A percentile compares a stretch with the other conserved stretches of the same genome.
Conservation (phyloP, 2,113 vertebrate species). For the Pangasianodon gigas region DNA sequence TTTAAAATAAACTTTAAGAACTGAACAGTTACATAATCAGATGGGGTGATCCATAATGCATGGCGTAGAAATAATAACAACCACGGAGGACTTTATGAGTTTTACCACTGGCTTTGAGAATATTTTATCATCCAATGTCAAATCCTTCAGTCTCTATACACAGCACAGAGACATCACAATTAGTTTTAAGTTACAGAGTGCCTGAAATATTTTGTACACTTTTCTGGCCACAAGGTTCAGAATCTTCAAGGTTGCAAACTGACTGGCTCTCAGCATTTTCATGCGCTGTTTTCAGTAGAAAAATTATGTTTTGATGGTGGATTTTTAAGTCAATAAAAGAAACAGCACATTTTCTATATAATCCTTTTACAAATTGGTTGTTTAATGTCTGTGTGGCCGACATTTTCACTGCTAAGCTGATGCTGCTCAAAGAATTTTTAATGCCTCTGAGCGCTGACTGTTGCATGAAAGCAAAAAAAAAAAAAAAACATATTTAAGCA, state of each 20-base stretch:
- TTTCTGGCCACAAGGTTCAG: neutral
- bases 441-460: no score
- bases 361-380: no score
- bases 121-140: neutral
- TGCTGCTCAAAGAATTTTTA: no score
- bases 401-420: no score
- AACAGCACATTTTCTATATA: neutral
- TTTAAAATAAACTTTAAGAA: neutral
- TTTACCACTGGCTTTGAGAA: neutral
- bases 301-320: neutral
- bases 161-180: neutral
- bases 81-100: neutral
- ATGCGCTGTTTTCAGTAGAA: neutral
- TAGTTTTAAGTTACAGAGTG: no score
- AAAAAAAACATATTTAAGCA: no score
- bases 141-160: neutral
- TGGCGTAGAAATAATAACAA: neutral
- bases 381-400: no score
- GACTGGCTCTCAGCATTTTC: neutral
- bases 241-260: neutral
- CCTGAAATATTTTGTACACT: neutral
- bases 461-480: no score
- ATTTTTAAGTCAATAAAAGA: neutral
- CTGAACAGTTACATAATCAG: neutral
- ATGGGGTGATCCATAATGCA: neutral